These are phyloP conservation scores for Diceros bicornis DNA, from an alignment of 2,797 vertebrate species.

Conservation along the genomic window DNA sequence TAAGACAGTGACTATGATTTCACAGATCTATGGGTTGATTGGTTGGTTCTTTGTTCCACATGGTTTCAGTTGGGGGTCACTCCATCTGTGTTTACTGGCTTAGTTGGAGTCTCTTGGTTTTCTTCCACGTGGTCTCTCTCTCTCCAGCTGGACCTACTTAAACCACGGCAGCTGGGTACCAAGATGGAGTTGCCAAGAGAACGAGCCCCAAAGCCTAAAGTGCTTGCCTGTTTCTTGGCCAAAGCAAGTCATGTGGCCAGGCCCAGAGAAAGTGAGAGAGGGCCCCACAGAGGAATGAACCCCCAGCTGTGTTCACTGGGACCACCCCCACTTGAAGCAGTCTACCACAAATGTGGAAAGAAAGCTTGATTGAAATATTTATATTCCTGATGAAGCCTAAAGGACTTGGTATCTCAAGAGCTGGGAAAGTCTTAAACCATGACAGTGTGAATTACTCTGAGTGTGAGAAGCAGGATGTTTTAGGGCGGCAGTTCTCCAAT, in stretches of 20 bases:
- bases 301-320: not conserved
- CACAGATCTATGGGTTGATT: not conserved
- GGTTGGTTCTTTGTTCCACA: not conserved
- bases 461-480: not conserved
- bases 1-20: not conserved
- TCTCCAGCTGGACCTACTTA: not conserved
- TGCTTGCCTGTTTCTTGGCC: not conserved
- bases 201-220: not conserved
- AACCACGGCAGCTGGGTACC: not conserved
- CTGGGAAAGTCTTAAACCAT: not conserved
- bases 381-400: not conserved
- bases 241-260: not conserved
- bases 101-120: not conserved
- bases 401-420: not conserved
- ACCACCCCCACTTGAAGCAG: not conserved
- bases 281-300: not conserved
- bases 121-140: not conserved
- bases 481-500: not conserved
- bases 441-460: not conserved
- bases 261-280: not conserved
- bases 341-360: not conserved
- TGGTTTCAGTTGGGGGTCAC: not conserved
- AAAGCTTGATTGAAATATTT: not conserved
- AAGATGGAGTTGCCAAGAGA: not conserved
- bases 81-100: not conserved